Evolutionary conservation across 2,888 invertebrate species (phyloP).

Genomic region (Thereva nobilitata): DNA sequence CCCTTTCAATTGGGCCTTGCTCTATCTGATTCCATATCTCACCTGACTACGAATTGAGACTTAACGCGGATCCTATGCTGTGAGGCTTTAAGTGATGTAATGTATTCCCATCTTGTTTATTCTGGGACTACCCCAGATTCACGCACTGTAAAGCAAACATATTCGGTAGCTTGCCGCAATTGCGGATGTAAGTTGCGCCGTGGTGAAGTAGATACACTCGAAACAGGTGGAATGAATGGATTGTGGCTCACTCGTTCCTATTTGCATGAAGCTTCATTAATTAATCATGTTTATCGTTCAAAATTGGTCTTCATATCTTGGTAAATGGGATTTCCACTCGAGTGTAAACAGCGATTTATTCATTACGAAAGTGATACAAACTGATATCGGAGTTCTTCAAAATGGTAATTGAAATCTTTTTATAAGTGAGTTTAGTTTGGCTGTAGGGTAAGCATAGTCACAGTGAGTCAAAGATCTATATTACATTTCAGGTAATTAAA

Average conservation of each 20-base stretch:
- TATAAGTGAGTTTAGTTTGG: too few relatives aligned
- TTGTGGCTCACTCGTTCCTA: constrained; percentile 28
- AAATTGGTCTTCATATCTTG: constrained; percentile 30
- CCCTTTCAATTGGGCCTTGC: constrained; percentile 17
- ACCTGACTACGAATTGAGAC: neutral
- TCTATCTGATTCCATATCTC: constrained; percentile 10
- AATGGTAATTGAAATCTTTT: too few relatives aligned
- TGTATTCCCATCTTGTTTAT: neutral
- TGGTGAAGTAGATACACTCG: neutral
- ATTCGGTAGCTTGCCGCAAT: constrained; percentile 21
- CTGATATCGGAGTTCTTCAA: too few relatives aligned
- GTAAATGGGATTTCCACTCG: constrained; percentile 18
- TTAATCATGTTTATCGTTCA: constrained; percentile 41
- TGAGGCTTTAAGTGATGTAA: constrained; percentile 1
- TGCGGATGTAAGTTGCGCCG: constrained; percentile 17
- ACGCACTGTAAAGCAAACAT: constrained; percentile 26
- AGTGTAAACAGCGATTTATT: neutral
- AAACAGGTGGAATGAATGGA: constrained; percentile 3
- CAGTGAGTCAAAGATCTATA: too few relatives aligned
- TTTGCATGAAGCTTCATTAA: constrained; percentile 40
- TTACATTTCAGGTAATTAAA: too few relatives aligned
- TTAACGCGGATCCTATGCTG: neutral
- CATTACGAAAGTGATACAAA: too few relatives aligned
- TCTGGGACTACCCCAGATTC: constrained; percentile 6
- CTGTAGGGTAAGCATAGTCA: too few relatives aligned